Conservation (phyloP, 2,113 vertebrate genomes). For the Prunella fulvescens region DNA sequence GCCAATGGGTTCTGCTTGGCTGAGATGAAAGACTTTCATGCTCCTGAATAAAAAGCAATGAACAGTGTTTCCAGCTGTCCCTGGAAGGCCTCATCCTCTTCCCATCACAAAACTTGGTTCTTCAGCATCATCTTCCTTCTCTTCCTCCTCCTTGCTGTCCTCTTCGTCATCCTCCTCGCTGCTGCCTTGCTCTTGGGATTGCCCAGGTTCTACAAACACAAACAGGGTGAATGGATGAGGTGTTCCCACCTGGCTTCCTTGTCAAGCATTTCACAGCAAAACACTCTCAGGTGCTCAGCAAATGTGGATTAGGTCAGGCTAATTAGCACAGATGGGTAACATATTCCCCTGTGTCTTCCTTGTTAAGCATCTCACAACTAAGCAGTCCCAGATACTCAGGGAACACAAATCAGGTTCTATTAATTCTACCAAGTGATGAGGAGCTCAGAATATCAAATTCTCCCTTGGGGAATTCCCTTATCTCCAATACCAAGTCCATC, state of each 20-base stretch:
- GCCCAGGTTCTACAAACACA: slow-evolving; percentile 45
- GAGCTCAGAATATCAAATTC: not conserved
- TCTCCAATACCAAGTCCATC: not conserved
- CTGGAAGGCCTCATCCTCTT: slow-evolving; percentile 40
- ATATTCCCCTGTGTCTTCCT: not conserved
- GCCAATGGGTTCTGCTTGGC: slow-evolving; percentile 45
- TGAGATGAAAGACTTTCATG: slow-evolving; percentile 7
- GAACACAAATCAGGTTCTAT: not conserved
- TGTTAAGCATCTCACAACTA: not conserved
- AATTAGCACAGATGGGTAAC: not conserved
- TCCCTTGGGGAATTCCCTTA: not conserved
- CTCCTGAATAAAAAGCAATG: slow-evolving; percentile 30
- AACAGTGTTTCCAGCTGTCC: not conserved
- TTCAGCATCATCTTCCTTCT: slow-evolving; percentile 69
- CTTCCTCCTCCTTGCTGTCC: slow-evolving; percentile 67
- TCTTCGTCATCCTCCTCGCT: slow-evolving; percentile 72
- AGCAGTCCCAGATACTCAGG: not conserved
- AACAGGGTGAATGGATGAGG: not conserved
- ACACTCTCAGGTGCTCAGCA: not conserved
- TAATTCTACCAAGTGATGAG: not conserved
- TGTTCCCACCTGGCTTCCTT: not conserved
- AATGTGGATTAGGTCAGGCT: not conserved
- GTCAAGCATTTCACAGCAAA: not conserved
- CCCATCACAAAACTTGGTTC: slow-evolving; percentile 69
- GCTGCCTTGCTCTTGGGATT: slow-evolving; percentile 55